These are phyloP conservation scores for Isurus oxyrinchus DNA, from an alignment of 2,113 vertebrate species.

Conservation along the genomic window DNA sequence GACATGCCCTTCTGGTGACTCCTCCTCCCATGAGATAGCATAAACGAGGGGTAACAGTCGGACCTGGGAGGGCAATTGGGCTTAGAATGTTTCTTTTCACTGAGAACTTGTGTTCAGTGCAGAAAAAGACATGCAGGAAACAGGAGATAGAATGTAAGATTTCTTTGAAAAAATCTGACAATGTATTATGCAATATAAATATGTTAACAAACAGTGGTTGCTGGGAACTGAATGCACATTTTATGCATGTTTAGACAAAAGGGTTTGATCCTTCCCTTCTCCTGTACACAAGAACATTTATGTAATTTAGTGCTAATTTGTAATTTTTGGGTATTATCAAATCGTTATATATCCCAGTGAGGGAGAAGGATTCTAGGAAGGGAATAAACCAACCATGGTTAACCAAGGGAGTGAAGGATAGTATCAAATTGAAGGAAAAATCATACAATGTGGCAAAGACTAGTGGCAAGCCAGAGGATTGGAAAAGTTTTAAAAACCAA, in stretches of 20 bases:
- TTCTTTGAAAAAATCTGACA: background rate
- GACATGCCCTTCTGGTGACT: background rate
- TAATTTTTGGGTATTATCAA: background rate
- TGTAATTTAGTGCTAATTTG: background rate
- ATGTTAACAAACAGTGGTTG: background rate
- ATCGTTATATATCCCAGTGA: too few species aligned
- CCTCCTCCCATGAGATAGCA: background rate
- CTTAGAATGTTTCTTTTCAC: background rate
- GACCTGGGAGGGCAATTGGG: background rate
- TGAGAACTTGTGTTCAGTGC: background rate
- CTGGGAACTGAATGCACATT: background rate
- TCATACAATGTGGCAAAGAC: too few species aligned
- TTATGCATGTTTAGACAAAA: background rate
- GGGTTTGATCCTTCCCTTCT: background rate
- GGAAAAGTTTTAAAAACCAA: too few species aligned
- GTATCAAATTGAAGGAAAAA: too few species aligned
- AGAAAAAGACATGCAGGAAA: background rate
- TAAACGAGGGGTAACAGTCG: background rate
- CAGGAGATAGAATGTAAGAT: background rate
- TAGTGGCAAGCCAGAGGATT: too few species aligned
- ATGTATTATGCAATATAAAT: background rate
- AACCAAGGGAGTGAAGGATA: too few species aligned
- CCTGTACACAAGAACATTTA: background rate
- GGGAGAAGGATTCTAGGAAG: too few species aligned
- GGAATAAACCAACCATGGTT: too few species aligned